phyloP scores from a whole-genome alignment of 2,888 invertebrate species.

The Ophonus ardosiacus region DNA sequence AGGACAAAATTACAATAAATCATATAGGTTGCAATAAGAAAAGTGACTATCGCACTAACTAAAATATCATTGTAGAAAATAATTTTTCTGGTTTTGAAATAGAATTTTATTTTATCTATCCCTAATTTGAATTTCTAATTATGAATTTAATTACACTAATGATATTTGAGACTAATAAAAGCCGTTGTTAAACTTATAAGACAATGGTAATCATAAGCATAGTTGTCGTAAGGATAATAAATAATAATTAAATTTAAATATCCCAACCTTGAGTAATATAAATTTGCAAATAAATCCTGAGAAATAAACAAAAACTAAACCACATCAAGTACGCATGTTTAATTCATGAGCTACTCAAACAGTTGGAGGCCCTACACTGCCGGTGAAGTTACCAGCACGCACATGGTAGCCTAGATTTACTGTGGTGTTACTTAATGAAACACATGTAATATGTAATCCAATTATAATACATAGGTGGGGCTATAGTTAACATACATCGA shows the following conservation, averaged over 20 bases:
- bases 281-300: slow-evolving; percentile 40
- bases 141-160: neutral
- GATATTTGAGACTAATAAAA: neutral
- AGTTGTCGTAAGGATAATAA: neutral
- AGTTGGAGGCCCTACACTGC: slow-evolving; percentile 10
- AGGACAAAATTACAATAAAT: too few relatives aligned
- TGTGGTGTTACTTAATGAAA: slow-evolving; percentile 20
- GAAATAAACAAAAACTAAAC: slow-evolving; percentile 41
- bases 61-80: too few relatives aligned
- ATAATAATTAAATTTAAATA: slow-evolving; percentile 35
- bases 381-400: slow-evolving; percentile 8
- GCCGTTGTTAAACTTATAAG: neutral
- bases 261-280: slow-evolving; percentile 10
- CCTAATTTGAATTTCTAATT: neutral
- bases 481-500: slow-evolving; percentile 10
- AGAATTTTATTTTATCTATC: too few relatives aligned
- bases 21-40: too few relatives aligned
- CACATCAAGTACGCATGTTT: slow-evolving; percentile 41
- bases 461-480: slow-evolving; percentile 41
- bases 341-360: slow-evolving; percentile 26
- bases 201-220: neutral
- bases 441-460: slow-evolving; percentile 38
- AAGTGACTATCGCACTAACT: too few relatives aligned
- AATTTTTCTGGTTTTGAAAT: too few relatives aligned
- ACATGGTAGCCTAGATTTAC: slow-evolving; percentile 14